phyloP scores from a whole-genome alignment of 2,113 vertebrate genomes.

The Synchiropus splendidus region DNA sequence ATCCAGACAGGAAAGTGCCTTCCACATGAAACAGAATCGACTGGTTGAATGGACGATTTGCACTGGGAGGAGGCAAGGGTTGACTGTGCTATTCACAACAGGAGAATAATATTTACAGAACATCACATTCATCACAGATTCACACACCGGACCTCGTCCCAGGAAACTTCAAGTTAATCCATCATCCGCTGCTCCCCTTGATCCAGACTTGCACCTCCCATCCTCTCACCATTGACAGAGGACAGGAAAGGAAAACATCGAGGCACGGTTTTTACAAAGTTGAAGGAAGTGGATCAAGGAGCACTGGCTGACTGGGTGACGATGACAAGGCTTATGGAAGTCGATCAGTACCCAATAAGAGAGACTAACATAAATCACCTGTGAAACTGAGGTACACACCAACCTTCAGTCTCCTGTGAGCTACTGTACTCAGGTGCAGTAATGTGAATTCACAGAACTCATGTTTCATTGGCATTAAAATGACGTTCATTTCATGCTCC shows the following conservation, averaged over 20 bases:
- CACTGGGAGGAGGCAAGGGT: slow-evolving; percentile 12
- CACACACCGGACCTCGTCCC: slow-evolving; percentile 53
- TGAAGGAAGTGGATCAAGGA: no score
- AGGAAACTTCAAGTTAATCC: slow-evolving; percentile 63
- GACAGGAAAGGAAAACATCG: slow-evolving; percentile 45
- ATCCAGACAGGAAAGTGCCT: not conserved
- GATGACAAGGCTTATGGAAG: no score
- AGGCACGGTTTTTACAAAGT: slow-evolving; percentile 47
- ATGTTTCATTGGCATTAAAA: no score
- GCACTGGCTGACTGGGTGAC: no score
- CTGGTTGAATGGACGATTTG: slow-evolving; percentile 6
- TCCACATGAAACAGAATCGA: not conserved
- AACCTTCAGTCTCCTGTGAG: no score
- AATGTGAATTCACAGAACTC: no score
- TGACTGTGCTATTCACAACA: slow-evolving; percentile 16
- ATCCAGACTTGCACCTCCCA: slow-evolving; percentile 47
- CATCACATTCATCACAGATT: slow-evolving; percentile 57
- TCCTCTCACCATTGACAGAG: slow-evolving; percentile 52
- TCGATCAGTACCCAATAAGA: no score
- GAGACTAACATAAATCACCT: no score
- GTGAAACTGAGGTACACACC: no score
- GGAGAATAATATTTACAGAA: slow-evolving; percentile 56
- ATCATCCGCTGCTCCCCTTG: slow-evolving; percentile 52
- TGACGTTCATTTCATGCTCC: no score
- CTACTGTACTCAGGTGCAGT: no score